Base-by-base conservation (phyloP, 2,888 invertebrate genomes). In the Mylabris sibirica region DNA sequence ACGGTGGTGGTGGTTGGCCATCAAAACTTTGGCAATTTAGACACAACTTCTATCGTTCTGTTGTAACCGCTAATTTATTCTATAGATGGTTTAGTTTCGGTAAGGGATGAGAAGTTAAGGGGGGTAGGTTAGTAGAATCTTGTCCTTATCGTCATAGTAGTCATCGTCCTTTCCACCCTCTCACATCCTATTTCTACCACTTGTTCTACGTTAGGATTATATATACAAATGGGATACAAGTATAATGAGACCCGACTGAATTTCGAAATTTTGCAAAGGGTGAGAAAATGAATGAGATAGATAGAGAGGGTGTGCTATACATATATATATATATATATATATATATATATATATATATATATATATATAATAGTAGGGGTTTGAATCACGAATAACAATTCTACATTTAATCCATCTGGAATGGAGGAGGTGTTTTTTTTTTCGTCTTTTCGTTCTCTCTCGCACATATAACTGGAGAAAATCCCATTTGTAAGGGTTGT, bases 31-130 rank as follows among this genome's bases (percentile, higher is more conserved):
- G 64, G 67, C 72, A 72, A 72, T 72, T 72, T 72, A 67, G 69
- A 72, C 62, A 69, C 72, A 72, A 72, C 65, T 72, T 69, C 65
- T 65, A 67, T 64, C 72, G 72, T 71, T 68, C 71, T 71, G 71
- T 65, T 71, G 71, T 65, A 72, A 69, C 72, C 72, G 69, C 72
- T 72, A 72, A 72, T 72, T 72, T 72, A 72, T 72, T 72, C 72
- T 65, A 69, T 67, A 67, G 72, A 69, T 65, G 69, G 34, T n/a
- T 17, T n/a, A 17, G n/a, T n/a, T 30, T 30, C 30, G 30, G 35
- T 35, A 35, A 11, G 8, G 35, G 11, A 8, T 35, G 9, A 35
- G 14, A 14, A 1, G 41, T 30, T 14, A 4, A 41, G 3, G 41
- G 41, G 4, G n/a, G 41, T 41, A 14, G 41, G n/a, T n/a, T 22